Percentiles rank a stretch among this genome's conserved stretches.
phyloP scores from a whole-genome alignment of 2,888 invertebrate genomes.

The Mimas tiliae region DNA sequence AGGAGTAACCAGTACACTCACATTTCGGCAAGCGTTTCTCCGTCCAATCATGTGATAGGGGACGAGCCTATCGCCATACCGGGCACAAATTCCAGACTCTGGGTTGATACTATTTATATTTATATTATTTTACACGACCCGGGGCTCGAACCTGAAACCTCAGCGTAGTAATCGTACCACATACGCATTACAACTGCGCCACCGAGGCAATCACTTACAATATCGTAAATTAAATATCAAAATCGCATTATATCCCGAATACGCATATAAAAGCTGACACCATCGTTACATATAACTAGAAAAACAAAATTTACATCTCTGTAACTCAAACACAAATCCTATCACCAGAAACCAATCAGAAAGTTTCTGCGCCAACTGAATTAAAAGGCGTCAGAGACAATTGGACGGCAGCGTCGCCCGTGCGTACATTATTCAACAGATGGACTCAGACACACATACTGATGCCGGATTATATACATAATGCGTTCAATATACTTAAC shows the following conservation, averaged over 20 bases:
- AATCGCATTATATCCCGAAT: too few relatives aligned
- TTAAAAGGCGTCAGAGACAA: conserved; percentile 6
- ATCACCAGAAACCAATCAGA: conserved; percentile 19
- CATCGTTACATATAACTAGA: not conserved
- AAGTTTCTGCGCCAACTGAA: conserved; percentile 14
- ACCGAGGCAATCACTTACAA: too few relatives aligned
- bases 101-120: too few relatives aligned
- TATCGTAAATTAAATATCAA: not conserved
- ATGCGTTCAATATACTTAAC: not conserved
- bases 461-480: not conserved
- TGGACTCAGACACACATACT: not conserved
- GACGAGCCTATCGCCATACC: too few relatives aligned
- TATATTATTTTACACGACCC: too few relatives aligned
- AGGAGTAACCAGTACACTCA: too few relatives aligned
- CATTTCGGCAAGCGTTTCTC: too few relatives aligned
- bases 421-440: conserved; percentile 14
- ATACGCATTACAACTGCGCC: too few relatives aligned
- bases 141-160: too few relatives aligned
- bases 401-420: not conserved
- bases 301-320: not conserved
- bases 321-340: not conserved
- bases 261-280: not conserved
- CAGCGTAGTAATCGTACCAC: too few relatives aligned
- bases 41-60: too few relatives aligned
- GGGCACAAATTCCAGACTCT: too few relatives aligned